Conservation (phyloP, 35 echinoderm and acorn worm species). For the Heliocidaris tuberculata region DNA sequence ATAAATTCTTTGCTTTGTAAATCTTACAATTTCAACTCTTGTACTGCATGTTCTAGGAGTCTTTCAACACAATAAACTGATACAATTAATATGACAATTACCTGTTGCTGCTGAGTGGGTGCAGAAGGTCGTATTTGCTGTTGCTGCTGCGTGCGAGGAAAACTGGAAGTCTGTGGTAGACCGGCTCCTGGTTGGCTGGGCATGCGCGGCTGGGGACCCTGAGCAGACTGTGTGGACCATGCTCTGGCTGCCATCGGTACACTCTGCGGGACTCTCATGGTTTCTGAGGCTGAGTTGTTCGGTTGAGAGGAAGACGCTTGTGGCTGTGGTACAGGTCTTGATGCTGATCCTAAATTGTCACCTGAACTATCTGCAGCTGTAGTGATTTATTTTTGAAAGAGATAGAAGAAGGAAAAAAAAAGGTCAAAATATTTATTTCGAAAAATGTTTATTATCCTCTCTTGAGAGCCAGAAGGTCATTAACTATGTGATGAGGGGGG, state of each 20-base stretch:
- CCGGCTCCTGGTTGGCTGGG: background rate
- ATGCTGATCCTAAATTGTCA: background rate
- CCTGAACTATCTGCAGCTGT: background rate
- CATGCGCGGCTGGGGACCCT: constrained; percentile 28
- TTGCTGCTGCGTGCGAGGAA: background rate
- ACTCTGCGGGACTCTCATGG: constrained; percentile 42
- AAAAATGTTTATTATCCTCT: no score
- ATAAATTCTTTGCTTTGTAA: no score
- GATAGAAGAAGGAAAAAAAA: background rate
- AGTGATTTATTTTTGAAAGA: background rate
- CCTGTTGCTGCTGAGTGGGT: background rate
- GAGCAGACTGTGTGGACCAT: background rate
- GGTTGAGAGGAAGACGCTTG: background rate
- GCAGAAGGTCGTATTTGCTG: background rate
- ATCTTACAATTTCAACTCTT: no score
- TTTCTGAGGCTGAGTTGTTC: background rate
- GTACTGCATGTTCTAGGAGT: no score
- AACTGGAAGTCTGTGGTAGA: background rate
- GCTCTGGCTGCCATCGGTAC: background rate
- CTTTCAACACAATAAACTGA: no score
- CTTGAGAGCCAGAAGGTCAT: no score
- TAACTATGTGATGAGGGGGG: no score
- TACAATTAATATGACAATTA: no score
- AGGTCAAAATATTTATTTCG: no score
- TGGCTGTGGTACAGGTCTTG: background rate